Base-by-base conservation (phyloP, 2,797 vertebrate genomes). In the Pampus argenteus region DNA sequence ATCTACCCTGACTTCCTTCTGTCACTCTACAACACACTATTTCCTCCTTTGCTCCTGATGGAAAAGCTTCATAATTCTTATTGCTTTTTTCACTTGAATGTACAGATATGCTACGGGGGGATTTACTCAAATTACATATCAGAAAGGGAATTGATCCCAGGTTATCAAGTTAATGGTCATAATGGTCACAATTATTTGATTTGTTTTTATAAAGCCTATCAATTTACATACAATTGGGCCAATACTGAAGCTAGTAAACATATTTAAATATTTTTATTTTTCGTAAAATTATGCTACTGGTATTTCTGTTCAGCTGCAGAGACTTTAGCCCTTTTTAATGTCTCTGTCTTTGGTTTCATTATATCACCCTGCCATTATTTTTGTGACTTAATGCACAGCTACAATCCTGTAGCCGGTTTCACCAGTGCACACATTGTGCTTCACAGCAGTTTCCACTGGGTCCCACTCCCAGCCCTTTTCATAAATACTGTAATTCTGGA, bases 401-500 rank as follows among this genome's bases (percentile, higher is more conserved):
- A 48, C 18, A 50, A 18, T 9, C 59, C 22, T 51, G 20, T 9
- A 48, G 44, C 47, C 38, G 50, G 10, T 72, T 70, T 60, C 31
- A 70, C 20, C 22, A 45, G 44, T 61, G 49, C 15, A 23, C 26
- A 71, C 28, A 55, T 40, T 36, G 40, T 51, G 0, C 45, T 28
- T 29, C 29, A 64, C 54, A 58, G 51, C 55, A 56, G 23, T 66
- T 75, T 68, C 31, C 57, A 57, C 36, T 23, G 44, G 52, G 47
- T 75, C 51, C 31, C n/a, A 22, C 40, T 65, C 47, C 59, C 23
- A 61, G 48, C 9, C 29, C 9, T 65, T 72, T 77, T 68, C 48
- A 71, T 57, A 17, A 68, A 42, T 50, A 9, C 52, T 82, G 58
- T 77, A 66, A 71, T 78, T 70, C 74, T 73, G 26, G 18, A 57